Evolutionary conservation across 2,888 invertebrate species (phyloP).

Genomic region (Cynaeus angustus): DNA sequence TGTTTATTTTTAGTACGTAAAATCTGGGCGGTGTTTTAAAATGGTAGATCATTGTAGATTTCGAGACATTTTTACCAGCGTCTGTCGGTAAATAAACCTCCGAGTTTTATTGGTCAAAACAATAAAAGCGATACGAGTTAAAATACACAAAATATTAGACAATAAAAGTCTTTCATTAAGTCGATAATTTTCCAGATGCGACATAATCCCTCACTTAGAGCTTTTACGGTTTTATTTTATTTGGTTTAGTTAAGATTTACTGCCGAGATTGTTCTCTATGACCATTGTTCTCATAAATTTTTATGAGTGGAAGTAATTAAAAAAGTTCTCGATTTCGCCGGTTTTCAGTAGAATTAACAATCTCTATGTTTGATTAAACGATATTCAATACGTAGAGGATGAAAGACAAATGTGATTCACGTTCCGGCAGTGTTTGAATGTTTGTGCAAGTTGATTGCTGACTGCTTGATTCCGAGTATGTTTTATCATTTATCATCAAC

Average conservation of each 20-base stretch:
- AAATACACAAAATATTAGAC: constrained; percentile 34
- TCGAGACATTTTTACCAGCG: too few relatives aligned
- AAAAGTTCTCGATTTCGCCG: constrained; percentile 18
- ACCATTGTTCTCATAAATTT: constrained; percentile 42
- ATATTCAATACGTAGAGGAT: constrained; percentile 38
- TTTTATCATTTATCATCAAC: constrained; percentile 51
- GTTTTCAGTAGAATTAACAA: constrained; percentile 32
- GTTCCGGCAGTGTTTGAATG: constrained; percentile 46
- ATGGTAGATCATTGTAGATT: too few relatives aligned
- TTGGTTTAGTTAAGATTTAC: constrained; percentile 47
- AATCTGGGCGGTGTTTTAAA: too few relatives aligned
- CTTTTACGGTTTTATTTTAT: constrained; percentile 49
- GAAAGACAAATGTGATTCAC: constrained; percentile 52
- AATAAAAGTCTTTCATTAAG: constrained; percentile 47
- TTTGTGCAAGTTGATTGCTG: constrained; percentile 51
- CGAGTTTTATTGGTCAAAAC: constrained; percentile 22
- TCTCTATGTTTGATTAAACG: constrained; percentile 49
- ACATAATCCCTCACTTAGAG: constrained; percentile 45
- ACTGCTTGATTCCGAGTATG: constrained; percentile 48
- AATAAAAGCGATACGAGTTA: constrained; percentile 35
- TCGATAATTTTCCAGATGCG: constrained; percentile 45
- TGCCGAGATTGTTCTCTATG: constrained; percentile 36
- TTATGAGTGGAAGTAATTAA: constrained; percentile 29
- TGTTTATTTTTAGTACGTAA: too few relatives aligned
- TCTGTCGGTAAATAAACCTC: constrained; percentile 1